phyloP scores from a whole-genome alignment of 2,888 invertebrate genomes.

The Omphaloscelis lunosa region DNA sequence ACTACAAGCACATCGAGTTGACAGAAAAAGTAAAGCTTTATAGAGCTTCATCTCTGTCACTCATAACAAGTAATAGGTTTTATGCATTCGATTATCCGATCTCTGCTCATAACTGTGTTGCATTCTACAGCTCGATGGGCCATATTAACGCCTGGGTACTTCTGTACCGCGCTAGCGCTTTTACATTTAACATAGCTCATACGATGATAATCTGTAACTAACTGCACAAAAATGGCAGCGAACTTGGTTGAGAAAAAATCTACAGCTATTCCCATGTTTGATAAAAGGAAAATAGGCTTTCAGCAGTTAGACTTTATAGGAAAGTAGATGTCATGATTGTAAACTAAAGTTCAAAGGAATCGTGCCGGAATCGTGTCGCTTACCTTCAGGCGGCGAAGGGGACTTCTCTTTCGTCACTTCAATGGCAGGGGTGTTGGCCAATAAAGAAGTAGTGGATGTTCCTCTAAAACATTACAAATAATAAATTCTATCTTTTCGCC shows the following conservation, averaged over 20 bases:
- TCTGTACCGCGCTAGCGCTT: not conserved
- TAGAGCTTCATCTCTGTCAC: not conserved
- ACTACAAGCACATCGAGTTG: not conserved
- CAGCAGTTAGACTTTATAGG: not conserved
- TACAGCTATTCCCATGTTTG: not conserved
- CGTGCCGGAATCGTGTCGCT: not conserved
- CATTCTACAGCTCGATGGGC: not conserved
- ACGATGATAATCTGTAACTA: not conserved
- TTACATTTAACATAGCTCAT: not conserved
- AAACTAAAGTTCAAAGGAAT: not conserved
- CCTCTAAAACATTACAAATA: conserved; percentile 76
- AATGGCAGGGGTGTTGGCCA: conserved; percentile 76
- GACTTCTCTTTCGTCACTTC: conserved; percentile 83
- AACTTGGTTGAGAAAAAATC: not conserved
- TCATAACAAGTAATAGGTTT: too few relatives aligned
- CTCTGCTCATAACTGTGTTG: not conserved
- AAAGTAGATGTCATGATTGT: not conserved
- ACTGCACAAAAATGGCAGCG: not conserved
- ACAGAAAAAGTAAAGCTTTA: not conserved
- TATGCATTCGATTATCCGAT: too few relatives aligned
- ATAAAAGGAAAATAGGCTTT: not conserved
- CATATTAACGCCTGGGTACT: not conserved
- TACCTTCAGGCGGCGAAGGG: conserved; percentile 83
- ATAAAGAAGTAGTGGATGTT: conserved; percentile 85
- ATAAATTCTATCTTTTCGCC: not conserved